Evolutionary conservation across 2,113 vertebrate genomes (phyloP).

Genomic region (Odocoileus hemionus): DNA sequence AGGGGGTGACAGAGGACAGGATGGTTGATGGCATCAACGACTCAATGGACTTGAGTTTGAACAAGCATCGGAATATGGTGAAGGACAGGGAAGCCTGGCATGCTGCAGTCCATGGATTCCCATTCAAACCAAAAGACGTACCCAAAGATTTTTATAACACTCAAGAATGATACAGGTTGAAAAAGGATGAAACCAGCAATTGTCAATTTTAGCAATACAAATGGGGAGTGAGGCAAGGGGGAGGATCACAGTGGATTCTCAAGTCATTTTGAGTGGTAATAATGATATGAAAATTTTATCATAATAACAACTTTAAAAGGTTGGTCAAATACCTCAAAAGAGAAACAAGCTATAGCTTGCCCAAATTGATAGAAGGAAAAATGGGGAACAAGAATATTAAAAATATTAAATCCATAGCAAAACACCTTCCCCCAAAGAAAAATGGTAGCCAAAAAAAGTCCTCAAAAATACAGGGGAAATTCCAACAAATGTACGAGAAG

Average conservation of each 20-base stretch:
- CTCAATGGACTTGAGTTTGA: neutral
- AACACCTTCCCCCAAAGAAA: neutral
- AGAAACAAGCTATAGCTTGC: neutral
- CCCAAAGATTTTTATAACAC: neutral
- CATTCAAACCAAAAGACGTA: neutral
- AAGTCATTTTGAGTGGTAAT: neutral
- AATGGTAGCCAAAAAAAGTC: neutral
- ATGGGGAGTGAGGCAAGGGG: rapidly evolving
- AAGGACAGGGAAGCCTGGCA: neutral
- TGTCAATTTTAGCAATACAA: neutral
- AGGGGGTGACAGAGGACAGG: neutral
- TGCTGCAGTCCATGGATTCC: neutral
- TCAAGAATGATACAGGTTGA: neutral
- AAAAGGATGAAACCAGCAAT: neutral
- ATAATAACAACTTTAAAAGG: neutral
- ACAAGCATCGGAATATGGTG: neutral
- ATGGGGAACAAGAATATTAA: neutral
- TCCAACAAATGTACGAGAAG: neutral
- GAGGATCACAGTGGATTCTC: neutral
- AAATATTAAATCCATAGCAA: neutral
- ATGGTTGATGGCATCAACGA: neutral
- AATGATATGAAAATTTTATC: neutral
- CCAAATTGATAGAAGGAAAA: neutral
- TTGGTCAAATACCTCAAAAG: neutral
- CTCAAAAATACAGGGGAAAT: neutral